Percentiles rank a stretch among this genome's conserved stretches.
phyloP scores from a whole-genome alignment of 2,113 vertebrate genomes.

The Leucopternis melanops region DNA sequence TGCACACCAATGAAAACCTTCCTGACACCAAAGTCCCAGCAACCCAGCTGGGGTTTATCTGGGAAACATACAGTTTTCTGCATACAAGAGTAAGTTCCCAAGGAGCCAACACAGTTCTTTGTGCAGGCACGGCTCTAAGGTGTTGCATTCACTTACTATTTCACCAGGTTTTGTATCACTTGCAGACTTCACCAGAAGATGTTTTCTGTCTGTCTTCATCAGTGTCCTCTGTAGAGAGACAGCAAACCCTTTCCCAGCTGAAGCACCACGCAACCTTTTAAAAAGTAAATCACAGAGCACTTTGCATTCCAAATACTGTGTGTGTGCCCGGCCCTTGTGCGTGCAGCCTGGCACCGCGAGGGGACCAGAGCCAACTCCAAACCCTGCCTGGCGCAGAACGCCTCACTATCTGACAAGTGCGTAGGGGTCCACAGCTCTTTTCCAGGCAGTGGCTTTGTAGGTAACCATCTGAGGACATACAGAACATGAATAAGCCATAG shows the following conservation, averaged over 20 bases:
- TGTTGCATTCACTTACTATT: neutral
- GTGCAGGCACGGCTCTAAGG: neutral
- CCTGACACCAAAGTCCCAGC: neutral
- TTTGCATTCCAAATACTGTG: neutral
- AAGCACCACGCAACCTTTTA: neutral
- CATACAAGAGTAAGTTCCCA: neutral
- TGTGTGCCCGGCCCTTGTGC: neutral
- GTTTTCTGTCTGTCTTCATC: neutral
- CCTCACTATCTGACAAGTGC: neutral
- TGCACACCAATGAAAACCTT: neutral
- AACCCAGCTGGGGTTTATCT: neutral
- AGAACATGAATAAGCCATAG: neutral
- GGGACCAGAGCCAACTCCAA: neutral
- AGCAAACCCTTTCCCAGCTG: neutral
- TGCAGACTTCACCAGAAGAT: neutral
- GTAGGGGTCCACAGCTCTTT: neutral
- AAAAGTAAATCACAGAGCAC: neutral
- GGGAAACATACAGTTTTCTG: neutral
- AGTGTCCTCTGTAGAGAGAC: neutral
- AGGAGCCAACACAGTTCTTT: neutral
- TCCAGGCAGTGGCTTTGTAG: neutral
- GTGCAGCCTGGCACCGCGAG: fast-evolving
- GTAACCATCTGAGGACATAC: neutral
- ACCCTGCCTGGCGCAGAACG: neutral
- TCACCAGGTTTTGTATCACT: neutral